Conservation (phyloP, 2,113 vertebrate genomes). For the Uria lomvia region DNA sequence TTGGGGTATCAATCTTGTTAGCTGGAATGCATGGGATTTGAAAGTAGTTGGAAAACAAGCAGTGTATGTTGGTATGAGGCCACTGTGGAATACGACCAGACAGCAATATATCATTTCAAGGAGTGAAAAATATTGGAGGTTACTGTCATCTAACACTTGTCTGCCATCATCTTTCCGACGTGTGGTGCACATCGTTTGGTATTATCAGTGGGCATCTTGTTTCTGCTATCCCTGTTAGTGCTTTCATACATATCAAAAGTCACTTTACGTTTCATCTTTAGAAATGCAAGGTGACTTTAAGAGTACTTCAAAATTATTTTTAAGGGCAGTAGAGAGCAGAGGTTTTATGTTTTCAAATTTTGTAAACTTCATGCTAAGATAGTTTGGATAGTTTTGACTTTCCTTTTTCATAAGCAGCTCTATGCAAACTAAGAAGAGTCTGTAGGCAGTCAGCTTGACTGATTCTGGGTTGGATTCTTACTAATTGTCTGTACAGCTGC, state of each 20-base stretch:
- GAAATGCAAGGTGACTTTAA: not conserved
- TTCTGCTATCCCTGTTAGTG: not conserved
- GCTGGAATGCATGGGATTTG: not conserved
- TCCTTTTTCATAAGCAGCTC: not conserved
- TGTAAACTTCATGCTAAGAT: not conserved
- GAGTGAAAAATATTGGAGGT: not conserved
- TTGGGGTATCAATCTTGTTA: not conserved
- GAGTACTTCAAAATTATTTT: not conserved
- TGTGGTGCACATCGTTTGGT: fast-evolving
- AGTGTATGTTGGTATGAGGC: not conserved
- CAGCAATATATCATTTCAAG: not conserved
- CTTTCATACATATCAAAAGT: not conserved
- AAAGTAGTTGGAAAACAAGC: not conserved
- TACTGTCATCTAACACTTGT: not conserved
- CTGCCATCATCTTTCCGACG: not conserved
- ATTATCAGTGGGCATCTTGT: not conserved
- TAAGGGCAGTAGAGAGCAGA: not conserved
- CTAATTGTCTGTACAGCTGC: not conserved
- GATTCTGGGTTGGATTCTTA: not conserved
- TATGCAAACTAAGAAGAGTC: not conserved
- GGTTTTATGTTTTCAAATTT: not conserved
- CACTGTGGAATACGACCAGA: not conserved
- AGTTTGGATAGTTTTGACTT: not conserved
- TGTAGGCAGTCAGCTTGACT: not conserved
- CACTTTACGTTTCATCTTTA: not conserved